A percentile compares a stretch with the other conserved stretches of the same genome.
Conservation (phyloP, 2,888 invertebrate genomes). For the Neocrepidodera transversa region DNA sequence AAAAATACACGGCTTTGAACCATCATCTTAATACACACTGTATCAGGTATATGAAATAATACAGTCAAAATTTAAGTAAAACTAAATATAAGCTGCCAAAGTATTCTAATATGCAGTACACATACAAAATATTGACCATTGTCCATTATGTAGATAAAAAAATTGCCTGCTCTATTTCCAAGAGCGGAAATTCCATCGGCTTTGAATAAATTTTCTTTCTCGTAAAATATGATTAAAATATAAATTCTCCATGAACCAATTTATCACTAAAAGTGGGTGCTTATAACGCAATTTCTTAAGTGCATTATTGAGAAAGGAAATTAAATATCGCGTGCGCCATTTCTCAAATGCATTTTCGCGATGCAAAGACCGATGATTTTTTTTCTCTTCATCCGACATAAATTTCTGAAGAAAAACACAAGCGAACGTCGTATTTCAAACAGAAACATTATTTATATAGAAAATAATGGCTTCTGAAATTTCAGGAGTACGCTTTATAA, state of each 20-base stretch:
- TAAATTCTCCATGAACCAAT: background rate
- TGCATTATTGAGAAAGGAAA: constrained; percentile 1
- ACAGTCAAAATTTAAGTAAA: too few species aligned
- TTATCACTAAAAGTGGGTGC: background rate
- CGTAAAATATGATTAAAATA: too few species aligned
- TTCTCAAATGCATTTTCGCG: constrained; percentile 1
- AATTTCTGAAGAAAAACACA: constrained; percentile 14
- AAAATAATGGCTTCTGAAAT: constrained; percentile 34
- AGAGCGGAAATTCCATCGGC: too few species aligned
- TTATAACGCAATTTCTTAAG: background rate
- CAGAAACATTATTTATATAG: constrained; percentile 27
- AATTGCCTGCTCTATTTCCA: too few species aligned
- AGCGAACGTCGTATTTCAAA: constrained; percentile 21
- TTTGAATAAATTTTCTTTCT: too few species aligned
- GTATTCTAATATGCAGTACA: too few species aligned
- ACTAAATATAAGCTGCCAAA: too few species aligned
- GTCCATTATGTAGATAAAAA: too few species aligned
- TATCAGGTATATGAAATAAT: too few species aligned
- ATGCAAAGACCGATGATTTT: constrained; percentile 3
- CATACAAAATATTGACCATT: too few species aligned
- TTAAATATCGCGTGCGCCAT: background rate
- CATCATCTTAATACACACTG: too few species aligned
- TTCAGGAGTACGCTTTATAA: constrained; percentile 20
- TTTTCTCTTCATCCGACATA: constrained; percentile 9
- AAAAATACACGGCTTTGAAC: too few species aligned